Conservation (phyloP, 2,113 vertebrate genomes). For the Rhegmatorhina hoffmannsi region DNA sequence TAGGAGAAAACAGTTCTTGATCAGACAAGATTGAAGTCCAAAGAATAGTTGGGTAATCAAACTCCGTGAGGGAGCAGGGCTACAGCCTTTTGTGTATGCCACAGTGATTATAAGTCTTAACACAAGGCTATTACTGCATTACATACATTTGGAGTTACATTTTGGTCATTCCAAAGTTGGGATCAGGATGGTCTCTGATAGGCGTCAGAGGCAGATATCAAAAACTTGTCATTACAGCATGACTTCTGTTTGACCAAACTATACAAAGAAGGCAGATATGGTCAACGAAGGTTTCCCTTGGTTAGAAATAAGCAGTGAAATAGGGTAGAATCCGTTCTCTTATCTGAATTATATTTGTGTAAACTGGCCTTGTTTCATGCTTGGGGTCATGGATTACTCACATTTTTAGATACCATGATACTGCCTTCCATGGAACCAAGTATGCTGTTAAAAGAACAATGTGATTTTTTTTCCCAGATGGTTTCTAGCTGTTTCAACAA, state of each 20-base stretch:
- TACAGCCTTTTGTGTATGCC: neutral
- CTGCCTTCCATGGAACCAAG: neutral
- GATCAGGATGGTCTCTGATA: neutral
- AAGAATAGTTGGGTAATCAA: neutral
- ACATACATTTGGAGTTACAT: neutral
- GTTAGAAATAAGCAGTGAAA: neutral
- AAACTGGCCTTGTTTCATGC: slow-evolving; percentile 25
- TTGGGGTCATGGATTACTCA: neutral
- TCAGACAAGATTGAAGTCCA: neutral
- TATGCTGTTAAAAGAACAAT: neutral
- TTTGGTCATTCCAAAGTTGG: neutral
- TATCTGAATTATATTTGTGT: neutral
- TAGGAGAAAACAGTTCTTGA: neutral
- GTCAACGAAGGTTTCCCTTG: neutral
- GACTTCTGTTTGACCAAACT: neutral
- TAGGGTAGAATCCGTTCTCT: neutral
- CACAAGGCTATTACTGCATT: neutral
- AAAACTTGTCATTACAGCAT: neutral
- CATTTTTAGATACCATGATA: neutral
- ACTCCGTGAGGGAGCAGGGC: neutral
- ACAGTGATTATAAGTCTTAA: neutral
- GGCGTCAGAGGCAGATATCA: neutral
- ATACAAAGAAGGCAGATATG: neutral
- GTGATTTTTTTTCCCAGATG: accelerated
- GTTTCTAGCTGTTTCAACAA: neutral